A percentile compares a stretch with the other conserved stretches of the same genome.
These are phyloP conservation scores for Drosophila stalkeri DNA, from an alignment of 2,888 invertebrate species.

Conservation along the genomic window DNA sequence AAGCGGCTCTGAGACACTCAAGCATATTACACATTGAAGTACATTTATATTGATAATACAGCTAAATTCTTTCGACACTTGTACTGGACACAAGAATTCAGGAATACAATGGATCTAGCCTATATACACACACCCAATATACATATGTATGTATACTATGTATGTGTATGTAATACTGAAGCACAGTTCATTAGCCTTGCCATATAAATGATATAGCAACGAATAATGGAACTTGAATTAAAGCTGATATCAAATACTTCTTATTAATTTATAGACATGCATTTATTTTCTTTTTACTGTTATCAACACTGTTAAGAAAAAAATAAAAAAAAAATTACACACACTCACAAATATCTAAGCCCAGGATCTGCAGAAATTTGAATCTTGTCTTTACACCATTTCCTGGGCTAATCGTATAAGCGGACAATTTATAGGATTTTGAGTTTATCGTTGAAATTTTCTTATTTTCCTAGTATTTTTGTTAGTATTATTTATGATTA, in stretches of 20 bases:
- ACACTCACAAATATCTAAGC: background rate
- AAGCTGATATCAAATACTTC: background rate
- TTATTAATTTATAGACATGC: background rate
- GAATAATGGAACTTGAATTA: background rate
- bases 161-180: constrained; percentile 4
- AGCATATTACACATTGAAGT: background rate
- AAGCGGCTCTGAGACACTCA: constrained; percentile 32
- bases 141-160: background rate
- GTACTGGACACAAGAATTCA: constrained; percentile 7
- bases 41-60: constrained; percentile 19
- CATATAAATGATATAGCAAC: constrained; percentile 4
- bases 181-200: constrained; percentile 25
- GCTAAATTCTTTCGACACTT: constrained; percentile 13
- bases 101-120: constrained; percentile 8
- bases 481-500: background rate
- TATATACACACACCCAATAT: background rate
- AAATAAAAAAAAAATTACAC: background rate
- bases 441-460: background rate
- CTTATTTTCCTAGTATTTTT: background rate
- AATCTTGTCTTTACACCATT: background rate
- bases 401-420: constrained; percentile 2
- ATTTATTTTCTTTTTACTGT: background rate
- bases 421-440: constrained; percentile 39
- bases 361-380: background rate
- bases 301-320: background rate